Percentiles rank a stretch among this genome's conserved stretches.
phyloP scores from a whole-genome alignment of 1,140 invertebrate species.

The Drosophila serrata region DNA sequence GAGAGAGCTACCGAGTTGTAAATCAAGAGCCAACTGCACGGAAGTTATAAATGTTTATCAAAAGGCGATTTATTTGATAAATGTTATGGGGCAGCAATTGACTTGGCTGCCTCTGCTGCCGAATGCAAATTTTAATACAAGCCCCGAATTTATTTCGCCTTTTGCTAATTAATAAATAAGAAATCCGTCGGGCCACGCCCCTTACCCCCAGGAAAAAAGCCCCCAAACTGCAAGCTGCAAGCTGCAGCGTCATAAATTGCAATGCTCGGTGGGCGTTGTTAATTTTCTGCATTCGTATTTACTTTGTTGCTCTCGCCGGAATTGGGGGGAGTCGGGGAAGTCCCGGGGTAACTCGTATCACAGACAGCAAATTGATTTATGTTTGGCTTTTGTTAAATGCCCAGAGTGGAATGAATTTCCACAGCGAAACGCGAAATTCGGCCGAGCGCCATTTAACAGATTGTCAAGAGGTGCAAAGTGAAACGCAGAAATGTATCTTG shows the following conservation, averaged over 20 bases:
- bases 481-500: slow-evolving; percentile 13
- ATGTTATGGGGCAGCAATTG: slow-evolving; percentile 56
- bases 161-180: slow-evolving; percentile 79
- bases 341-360: slow-evolving; percentile 26
- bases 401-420: slow-evolving; percentile 68
- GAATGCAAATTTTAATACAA: slow-evolving; percentile 75
- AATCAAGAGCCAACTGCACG: slow-evolving; percentile 67
- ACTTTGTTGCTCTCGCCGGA: slow-evolving; percentile 59
- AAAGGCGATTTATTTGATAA: slow-evolving; percentile 71
- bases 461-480: slow-evolving; percentile 47
- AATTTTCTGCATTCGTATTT: slow-evolving; percentile 80
- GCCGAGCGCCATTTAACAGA: slow-evolving; percentile 57
- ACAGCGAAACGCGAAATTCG: slow-evolving; percentile 51
- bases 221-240: slow-evolving; percentile 46
- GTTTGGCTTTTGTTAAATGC: slow-evolving; percentile 78
- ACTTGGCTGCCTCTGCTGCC: slow-evolving; percentile 17
- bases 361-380: slow-evolving; percentile 81
- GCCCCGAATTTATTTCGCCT: slow-evolving; percentile 67
- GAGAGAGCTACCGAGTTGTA: slow-evolving; percentile 47
- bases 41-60: slow-evolving; percentile 80
- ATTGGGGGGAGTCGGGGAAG: not conserved
- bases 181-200: slow-evolving; percentile 63
- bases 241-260: slow-evolving; percentile 74
- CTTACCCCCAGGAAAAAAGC: slow-evolving; percentile 34
- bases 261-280: slow-evolving; percentile 75